Percentiles rank a stretch among this genome's conserved stretches.
phyloP scores from a whole-genome alignment of 53 echinoderm and acorn worm species.

The Apostichopus leukothele region DNA sequence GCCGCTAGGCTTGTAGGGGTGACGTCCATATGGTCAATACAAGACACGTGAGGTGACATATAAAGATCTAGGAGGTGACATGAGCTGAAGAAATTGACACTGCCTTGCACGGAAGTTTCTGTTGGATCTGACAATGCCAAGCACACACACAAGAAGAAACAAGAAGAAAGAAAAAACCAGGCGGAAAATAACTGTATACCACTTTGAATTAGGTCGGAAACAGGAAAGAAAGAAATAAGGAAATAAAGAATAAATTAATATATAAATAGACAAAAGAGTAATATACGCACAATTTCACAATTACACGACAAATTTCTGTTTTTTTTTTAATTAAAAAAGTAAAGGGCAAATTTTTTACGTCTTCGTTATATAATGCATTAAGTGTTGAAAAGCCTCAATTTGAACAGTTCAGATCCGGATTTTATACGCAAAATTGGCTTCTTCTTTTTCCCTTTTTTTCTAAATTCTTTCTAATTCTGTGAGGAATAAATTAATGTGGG shows the following conservation, averaged over 20 bases:
- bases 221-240: background rate
- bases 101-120: background rate
- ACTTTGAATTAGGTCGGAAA: background rate
- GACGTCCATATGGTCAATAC: conserved; percentile 2
- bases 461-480: no score
- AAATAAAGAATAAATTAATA: background rate
- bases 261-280: background rate
- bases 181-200: background rate
- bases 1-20: conserved; percentile 15
- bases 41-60: conserved; percentile 20
- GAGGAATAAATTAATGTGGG: no score
- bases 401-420: no score
- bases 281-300: background rate
- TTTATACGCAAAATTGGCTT: no score
- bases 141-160: background rate
- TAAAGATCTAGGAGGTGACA: background rate
- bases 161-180: background rate
- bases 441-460: no score
- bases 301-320: no score
- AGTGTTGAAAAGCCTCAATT: no score
- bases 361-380: no score
- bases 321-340: no score
- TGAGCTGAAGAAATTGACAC: conserved; percentile 8
- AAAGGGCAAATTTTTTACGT: no score
- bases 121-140: background rate